Conservation (phyloP, 2,113 vertebrate genomes). For the Dissostichus mawsoni region DNA sequence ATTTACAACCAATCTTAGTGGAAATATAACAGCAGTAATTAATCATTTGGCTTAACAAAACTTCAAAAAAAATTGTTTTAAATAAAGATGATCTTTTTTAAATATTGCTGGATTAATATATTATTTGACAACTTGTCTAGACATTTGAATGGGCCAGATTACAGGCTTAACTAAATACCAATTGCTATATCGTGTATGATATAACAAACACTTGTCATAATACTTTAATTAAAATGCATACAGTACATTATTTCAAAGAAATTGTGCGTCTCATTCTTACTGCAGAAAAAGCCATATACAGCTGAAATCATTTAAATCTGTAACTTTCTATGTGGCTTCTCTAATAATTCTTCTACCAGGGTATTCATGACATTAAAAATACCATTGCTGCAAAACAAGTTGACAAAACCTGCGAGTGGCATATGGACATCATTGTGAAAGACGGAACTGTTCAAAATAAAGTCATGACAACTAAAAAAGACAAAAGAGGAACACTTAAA, state of each 20-base stretch:
- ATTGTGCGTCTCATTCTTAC: not conserved
- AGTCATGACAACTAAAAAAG: conserved; percentile 53
- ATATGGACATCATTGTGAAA: conserved; percentile 40
- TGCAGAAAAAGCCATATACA: not conserved
- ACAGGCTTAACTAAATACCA: not conserved
- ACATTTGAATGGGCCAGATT: not conserved
- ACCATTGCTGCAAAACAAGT: conserved; percentile 9
- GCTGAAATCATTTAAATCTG: not conserved
- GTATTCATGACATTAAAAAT: not conserved
- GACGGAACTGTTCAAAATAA: conserved; percentile 59
- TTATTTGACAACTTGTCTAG: not conserved
- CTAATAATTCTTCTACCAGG: not conserved
- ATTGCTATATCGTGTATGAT: not conserved
- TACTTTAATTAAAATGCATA: too few relatives aligned
- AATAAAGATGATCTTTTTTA: not conserved
- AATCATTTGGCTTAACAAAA: not conserved
- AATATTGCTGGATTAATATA: not conserved
- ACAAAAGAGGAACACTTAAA: conserved; percentile 73
- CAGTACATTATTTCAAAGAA: not conserved
- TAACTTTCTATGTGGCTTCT: not conserved
- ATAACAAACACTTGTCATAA: too few relatives aligned
- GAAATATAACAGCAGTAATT: not conserved
- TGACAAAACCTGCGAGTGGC: not conserved
- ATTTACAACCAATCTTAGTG: not conserved
- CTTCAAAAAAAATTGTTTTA: not conserved